These are phyloP conservation scores for Ochropacha duplaris DNA, from an alignment of 2,888 invertebrate species.

Conservation along the genomic window DNA sequence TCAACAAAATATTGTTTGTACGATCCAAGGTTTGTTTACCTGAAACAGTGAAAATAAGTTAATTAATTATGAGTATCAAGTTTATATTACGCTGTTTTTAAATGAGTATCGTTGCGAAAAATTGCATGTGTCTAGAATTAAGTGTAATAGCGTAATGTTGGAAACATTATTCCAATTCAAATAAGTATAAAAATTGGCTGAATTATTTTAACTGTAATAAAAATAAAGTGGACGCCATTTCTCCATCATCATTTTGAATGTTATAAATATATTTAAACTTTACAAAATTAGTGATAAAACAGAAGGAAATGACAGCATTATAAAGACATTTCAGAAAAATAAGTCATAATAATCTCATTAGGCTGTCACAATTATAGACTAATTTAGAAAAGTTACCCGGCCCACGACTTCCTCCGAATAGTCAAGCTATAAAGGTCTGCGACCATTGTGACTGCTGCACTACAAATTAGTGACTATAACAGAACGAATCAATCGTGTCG, in stretches of 20 bases:
- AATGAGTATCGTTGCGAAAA: constrained; percentile 10
- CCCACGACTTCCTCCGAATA: not conserved
- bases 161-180: not conserved
- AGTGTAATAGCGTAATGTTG: not conserved
- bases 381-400: not conserved
- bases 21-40: constrained; percentile 54
- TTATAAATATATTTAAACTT: not conserved
- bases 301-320: not conserved
- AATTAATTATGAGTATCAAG: constrained; percentile 27
- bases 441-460: too few relatives aligned
- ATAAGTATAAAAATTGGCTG: not conserved
- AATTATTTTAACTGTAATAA: not conserved
- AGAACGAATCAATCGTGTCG: too few relatives aligned
- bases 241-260: not conserved
- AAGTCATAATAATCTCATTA: not conserved
- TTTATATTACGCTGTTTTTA: constrained; percentile 25
- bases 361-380: not conserved
- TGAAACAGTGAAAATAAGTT: constrained; percentile 51
- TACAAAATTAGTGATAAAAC: not conserved
- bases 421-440: not conserved
- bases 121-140: not conserved
- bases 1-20: constrained; percentile 18
- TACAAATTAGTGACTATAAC: too few relatives aligned
- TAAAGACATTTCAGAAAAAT: not conserved
- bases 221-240: not conserved